Conservation (phyloP, 35 echinoderm and acorn worm species). For the Apostichopus californicus region DNA sequence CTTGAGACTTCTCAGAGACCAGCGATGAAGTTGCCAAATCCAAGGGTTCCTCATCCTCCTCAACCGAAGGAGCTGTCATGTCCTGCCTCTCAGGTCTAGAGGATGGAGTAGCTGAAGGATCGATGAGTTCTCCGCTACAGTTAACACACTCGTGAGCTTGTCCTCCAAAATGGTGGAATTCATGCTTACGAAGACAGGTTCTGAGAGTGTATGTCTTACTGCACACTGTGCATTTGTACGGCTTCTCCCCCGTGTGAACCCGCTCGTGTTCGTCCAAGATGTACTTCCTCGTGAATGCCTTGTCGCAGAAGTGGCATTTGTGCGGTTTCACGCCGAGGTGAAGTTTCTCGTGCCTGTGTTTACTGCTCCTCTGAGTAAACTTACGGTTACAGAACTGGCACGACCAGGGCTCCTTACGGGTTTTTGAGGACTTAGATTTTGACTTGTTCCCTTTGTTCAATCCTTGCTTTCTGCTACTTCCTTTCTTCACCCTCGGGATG, state of each 20-base stretch:
- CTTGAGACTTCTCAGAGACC: not conserved
- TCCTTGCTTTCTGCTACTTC: not conserved
- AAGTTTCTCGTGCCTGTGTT: conserved; percentile 51
- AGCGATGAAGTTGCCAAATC: not conserved
- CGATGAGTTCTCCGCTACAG: conserved; percentile 40
- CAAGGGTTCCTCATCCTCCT: conserved; percentile 18
- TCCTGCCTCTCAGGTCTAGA: not conserved
- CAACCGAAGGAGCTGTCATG: not conserved
- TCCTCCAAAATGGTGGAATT: conserved; percentile 40
- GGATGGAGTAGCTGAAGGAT: not conserved
- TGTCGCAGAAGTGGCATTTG: conserved; percentile 53
- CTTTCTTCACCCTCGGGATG: conserved; percentile 1
- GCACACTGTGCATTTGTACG: conserved; percentile 37
- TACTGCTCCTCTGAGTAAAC: conserved; percentile 58
- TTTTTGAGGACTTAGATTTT: conserved; percentile 33
- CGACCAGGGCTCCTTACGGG: conserved; percentile 38
- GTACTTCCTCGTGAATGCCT: conserved; percentile 60
- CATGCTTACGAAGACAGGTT: conserved; percentile 44
- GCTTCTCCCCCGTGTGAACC: conserved; percentile 53
- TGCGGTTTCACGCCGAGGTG: conserved; percentile 53
- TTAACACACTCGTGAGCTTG: conserved; percentile 42
- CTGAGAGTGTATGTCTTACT: conserved; percentile 24
- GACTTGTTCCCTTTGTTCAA: conserved; percentile 12
- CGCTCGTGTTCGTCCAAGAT: conserved; percentile 55
- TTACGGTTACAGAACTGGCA: conserved; percentile 49